These are phyloP conservation scores for Falco novaeseelandiae DNA, from an alignment of 2,797 vertebrate genomes.

Conservation along the genomic window DNA sequence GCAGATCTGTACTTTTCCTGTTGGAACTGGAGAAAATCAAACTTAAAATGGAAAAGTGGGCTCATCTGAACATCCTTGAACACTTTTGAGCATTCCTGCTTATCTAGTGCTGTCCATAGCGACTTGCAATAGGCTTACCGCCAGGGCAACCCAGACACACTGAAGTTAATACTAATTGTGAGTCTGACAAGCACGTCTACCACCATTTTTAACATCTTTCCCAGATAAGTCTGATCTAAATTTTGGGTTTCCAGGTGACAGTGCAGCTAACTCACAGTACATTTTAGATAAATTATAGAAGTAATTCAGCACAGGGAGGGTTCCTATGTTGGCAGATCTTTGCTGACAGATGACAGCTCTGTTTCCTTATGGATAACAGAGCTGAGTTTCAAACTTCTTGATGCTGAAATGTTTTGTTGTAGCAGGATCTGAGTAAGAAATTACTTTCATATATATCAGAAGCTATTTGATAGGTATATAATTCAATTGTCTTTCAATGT, in stretches of 20 bases:
- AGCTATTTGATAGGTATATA: background rate
- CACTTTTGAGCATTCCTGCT: background rate
- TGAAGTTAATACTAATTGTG: background rate
- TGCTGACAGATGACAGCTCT: background rate
- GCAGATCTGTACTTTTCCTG: background rate
- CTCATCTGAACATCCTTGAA: background rate
- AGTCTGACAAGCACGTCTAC: background rate
- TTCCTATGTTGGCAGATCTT: background rate
- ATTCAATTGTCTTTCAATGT: background rate
- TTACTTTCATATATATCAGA: background rate
- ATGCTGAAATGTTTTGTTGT: background rate
- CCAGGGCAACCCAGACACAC: background rate
- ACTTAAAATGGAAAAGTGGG: background rate
- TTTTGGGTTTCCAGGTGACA: background rate
- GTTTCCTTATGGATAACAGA: background rate
- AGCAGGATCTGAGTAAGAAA: background rate
- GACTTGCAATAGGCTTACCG: background rate
- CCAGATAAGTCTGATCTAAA: background rate
- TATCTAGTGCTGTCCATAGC: background rate
- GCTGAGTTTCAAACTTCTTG: background rate
- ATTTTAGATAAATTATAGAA: background rate
- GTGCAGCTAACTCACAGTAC: background rate
- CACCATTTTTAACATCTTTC: background rate
- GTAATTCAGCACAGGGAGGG: background rate
- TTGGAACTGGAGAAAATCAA: background rate